Evolutionary conservation across 2,797 vertebrate genomes (phyloP), one percentile per base, ranked within the genome.

Genomic region (Malacoctenus gilli): DNA sequence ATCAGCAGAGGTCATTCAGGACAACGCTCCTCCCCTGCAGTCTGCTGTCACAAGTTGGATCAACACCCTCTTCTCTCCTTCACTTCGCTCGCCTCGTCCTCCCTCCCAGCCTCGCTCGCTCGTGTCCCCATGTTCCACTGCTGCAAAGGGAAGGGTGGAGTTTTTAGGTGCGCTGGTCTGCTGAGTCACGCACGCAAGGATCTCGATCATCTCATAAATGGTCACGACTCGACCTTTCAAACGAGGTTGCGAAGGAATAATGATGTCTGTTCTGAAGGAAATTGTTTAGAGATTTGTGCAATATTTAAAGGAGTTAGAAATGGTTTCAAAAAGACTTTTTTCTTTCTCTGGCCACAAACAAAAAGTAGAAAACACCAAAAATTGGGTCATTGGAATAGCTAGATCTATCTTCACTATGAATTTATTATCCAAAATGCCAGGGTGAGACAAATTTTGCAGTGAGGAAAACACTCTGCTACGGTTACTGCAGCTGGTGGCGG

Each of bases 1-100:
- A 50, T 50, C 64, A 56, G 59, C 55, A 80, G 79, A 88, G 87
- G 87, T 86, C 74, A 72, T 48, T 16, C n/a, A 46, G 71, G 72
- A 82, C 58, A 36, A 15, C 55, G 49, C 74, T 77, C 74, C 80
- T 71, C 72, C 81, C 78, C 40, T 77, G 77, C 82, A 72, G 82
- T 79, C 72, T 63, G 68, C 74, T 80, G 77, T 60, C 77, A 82
- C 59, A 75, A 70, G 65, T 80, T 80, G 66, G 56, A 71, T 59
- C 38, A 43, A 53, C 62, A 34, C 60, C 53, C 62, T 75, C 51
- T 46, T 51, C 47, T 71, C 48, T 54, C 39, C 40, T 47, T 64
- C 46, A 11, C 11, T 44, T 38, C 15, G 1, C 41, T 38, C 15
- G 1, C 41, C 54, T 30, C 35, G 28, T 9, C 32, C 32, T 64